Percentiles rank a stretch among this genome's conserved stretches.
Evolutionary conservation across 2,888 invertebrate species (phyloP).

Genomic region (Tetragonula carbonaria): DNA sequence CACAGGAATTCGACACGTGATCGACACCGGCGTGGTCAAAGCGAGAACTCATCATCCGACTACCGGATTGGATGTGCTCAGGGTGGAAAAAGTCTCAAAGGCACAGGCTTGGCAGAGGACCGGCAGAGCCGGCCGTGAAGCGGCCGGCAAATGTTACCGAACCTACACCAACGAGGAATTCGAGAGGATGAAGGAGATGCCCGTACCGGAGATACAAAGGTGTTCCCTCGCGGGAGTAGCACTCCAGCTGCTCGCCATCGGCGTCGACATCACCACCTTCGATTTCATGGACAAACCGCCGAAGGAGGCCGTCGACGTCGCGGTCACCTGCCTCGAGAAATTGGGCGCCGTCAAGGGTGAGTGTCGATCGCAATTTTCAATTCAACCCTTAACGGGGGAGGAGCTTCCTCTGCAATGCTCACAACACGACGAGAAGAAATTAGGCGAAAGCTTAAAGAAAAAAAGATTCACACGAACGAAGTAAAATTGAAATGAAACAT

Average conservation of each 20-base stretch:
- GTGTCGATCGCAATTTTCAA: not conserved
- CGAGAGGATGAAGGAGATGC: slow-evolving; percentile 88
- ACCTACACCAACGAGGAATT: slow-evolving; percentile 93
- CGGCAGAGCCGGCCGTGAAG: slow-evolving; percentile 95
- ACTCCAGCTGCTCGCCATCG: slow-evolving; percentile 93
- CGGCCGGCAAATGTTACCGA: slow-evolving; percentile 93
- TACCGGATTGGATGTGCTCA: slow-evolving; percentile 93
- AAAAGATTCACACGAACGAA: no score
- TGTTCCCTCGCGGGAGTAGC: slow-evolving; percentile 89
- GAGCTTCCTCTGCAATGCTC: no score
- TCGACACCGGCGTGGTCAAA: slow-evolving; percentile 97
- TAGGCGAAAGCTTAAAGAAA: no score
- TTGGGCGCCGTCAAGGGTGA: slow-evolving; percentile 85
- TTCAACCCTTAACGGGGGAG: no score
- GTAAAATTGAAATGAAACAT: no score
- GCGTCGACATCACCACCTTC: slow-evolving; percentile 92
- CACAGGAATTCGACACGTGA: slow-evolving; percentile 92
- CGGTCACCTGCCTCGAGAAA: slow-evolving; percentile 88
- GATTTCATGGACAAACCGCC: slow-evolving; percentile 96
- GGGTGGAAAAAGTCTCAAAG: slow-evolving; percentile 93
- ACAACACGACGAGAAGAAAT: no score
- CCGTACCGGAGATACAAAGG: slow-evolving; percentile 94
- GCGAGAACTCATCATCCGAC: slow-evolving; percentile 92
- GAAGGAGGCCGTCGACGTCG: slow-evolving; percentile 88
- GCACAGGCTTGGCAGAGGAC: slow-evolving; percentile 97